Percentiles rank a stretch among this genome's conserved stretches.
Evolutionary conservation across 2,113 vertebrate species (phyloP).

Genomic region (Mormyrus iriodes): DNA sequence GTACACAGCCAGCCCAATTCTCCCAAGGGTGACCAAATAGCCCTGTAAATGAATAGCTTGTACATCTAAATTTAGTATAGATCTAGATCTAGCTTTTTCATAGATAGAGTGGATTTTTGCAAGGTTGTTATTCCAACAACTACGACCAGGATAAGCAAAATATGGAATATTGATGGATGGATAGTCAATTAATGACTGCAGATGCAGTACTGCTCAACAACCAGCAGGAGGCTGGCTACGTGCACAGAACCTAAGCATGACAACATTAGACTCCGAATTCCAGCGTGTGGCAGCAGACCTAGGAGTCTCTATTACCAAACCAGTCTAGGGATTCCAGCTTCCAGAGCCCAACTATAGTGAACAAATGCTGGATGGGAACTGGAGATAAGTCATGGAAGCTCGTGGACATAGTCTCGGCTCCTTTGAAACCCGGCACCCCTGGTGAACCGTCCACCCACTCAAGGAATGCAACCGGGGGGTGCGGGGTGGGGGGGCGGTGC

Average conservation of each 20-base stretch:
- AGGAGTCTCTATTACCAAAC: not conserved
- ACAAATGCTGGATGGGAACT: not conserved
- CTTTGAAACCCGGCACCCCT: not conserved
- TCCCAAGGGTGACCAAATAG: not conserved
- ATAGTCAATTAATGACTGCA: not conserved
- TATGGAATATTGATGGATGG: not conserved
- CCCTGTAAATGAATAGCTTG: not conserved
- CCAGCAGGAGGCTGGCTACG: not conserved
- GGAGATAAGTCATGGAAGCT: not conserved
- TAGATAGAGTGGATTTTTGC: not conserved
- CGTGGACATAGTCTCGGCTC: not conserved
- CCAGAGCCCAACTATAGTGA: not conserved
- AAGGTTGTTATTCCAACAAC: not conserved
- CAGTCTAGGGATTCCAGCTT: not conserved
- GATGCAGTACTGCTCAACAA: not conserved
- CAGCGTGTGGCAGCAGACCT: not conserved
- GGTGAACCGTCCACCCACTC: conserved; percentile 13
- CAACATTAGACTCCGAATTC: not conserved
- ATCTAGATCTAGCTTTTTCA: not conserved
- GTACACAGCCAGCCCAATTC: not conserved
- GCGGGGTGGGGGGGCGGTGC: not conserved
- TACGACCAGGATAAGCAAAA: not conserved
- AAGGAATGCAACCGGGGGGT: not conserved
- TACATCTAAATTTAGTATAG: not conserved
- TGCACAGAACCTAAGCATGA: not conserved